Evolutionary conservation across 2,113 vertebrate species (phyloP).

Genomic region (Strix aluco): DNA sequence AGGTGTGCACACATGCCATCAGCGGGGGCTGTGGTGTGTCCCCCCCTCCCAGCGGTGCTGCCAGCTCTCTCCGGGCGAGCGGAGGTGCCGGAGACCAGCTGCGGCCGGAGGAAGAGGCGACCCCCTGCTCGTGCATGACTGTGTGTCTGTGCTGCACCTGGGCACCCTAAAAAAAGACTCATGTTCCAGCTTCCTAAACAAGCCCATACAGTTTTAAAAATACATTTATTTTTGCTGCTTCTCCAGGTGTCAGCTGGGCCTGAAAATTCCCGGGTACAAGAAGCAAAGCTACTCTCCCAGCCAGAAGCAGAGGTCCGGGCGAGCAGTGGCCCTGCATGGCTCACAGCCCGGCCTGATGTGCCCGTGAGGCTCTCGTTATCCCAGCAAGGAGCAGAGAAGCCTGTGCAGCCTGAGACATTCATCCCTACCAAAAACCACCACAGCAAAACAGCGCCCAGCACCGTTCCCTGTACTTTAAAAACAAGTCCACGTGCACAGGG

Average conservation of each 20-base stretch:
- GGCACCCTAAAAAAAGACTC: not conserved
- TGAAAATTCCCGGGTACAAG: accelerated
- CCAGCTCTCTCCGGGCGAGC: not conserved
- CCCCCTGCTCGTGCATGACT: not conserved
- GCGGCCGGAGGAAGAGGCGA: not conserved
- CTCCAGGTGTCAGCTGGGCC: not conserved
- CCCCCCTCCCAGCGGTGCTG: accelerated
- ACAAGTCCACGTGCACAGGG: not conserved
- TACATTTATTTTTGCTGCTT: not conserved
- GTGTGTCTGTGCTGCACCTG: not conserved
- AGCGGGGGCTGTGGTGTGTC: accelerated
- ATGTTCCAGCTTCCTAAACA: not conserved
- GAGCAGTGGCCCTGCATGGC: accelerated
- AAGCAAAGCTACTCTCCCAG: not conserved
- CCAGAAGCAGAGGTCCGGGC: not conserved
- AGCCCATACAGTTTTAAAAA: not conserved
- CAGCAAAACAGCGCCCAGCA: accelerated
- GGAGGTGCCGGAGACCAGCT: not conserved
- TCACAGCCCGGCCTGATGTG: not conserved
- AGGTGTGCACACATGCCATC: accelerated
- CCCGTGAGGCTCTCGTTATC: accelerated
- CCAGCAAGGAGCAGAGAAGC: not conserved
- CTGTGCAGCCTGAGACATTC: not conserved
- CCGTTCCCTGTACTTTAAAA: not conserved
- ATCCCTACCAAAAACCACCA: accelerated